These are phyloP conservation scores for Metaphire vulgaris DNA, from an alignment of 1,140 invertebrate species.

Conservation along the genomic window DNA sequence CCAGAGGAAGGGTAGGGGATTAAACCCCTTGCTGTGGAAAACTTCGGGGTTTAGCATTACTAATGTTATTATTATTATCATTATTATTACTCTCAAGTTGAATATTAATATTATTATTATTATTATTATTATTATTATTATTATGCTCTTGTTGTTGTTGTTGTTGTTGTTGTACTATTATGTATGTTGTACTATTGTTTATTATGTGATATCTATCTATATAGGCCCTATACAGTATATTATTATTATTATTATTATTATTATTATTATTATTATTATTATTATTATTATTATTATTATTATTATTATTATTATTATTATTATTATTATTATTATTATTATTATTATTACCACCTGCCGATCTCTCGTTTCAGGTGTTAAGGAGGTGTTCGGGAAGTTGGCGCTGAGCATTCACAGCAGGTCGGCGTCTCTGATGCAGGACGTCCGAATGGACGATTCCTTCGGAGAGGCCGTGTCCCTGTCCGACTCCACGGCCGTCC, in stretches of 20 bases:
- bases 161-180: too few species aligned
- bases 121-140: background rate
- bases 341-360: slow-evolving; percentile 4
- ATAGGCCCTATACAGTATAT: too few species aligned
- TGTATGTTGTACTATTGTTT: too few species aligned
- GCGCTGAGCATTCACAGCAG: background rate
- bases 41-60: too few species aligned
- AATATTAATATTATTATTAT: background rate
- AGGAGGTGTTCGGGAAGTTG: background rate
- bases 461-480: background rate
- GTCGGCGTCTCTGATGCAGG: background rate
- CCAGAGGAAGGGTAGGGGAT: too few species aligned
- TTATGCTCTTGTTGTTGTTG: too few species aligned
- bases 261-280: too few species aligned
- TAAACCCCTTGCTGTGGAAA: background rate
- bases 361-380: background rate
- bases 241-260: background rate
- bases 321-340: background rate
- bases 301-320: background rate
- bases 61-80: background rate
- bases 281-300: background rate
- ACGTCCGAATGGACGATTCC: background rate
- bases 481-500: background rate
- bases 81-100: background rate
- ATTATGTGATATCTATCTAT: too few species aligned